Conservation (phyloP, 2,888 invertebrate genomes). For the Tillus elongatus region DNA sequence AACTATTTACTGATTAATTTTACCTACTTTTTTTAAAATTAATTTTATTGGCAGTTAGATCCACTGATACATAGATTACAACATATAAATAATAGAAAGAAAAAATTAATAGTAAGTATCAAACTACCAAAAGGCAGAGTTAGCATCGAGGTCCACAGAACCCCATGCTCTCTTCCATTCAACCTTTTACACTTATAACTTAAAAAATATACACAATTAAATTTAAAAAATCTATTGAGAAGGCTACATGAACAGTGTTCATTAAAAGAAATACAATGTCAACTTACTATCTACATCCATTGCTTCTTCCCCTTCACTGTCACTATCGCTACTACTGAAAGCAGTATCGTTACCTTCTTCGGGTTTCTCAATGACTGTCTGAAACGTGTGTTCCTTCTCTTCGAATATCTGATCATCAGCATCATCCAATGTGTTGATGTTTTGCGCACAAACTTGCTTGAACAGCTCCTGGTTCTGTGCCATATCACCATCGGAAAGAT, state of each 20-base stretch:
- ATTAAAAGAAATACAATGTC: slow-evolving; percentile 8
- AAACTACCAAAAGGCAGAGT: too few relatives aligned
- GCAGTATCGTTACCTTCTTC: slow-evolving; percentile 34
- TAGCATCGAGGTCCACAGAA: too few relatives aligned
- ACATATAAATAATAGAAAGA: too few relatives aligned
- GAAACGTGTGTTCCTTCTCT: slow-evolving; percentile 43
- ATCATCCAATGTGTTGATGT: slow-evolving; percentile 36
- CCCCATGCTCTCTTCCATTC: too few relatives aligned
- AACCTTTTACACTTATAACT: too few relatives aligned
- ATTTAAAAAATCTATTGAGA: neutral
- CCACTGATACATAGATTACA: too few relatives aligned
- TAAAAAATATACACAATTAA: too few relatives aligned
- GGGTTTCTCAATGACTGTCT: slow-evolving; percentile 43
- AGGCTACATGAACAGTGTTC: neutral
- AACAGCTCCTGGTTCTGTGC: slow-evolving; percentile 49
- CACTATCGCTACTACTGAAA: slow-evolving; percentile 44
- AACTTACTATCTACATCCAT: slow-evolving; percentile 44
- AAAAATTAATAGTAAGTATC: too few relatives aligned
- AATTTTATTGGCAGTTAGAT: too few relatives aligned
- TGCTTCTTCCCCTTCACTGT: slow-evolving; percentile 40
- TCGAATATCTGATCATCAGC: slow-evolving; percentile 43
- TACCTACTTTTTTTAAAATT: slow-evolving; percentile 3
- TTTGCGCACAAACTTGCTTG: slow-evolving; percentile 47
- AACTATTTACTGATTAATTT: slow-evolving; percentile 7
- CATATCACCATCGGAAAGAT: slow-evolving; percentile 41